Evolutionary conservation across 2,888 invertebrate species (phyloP), one percentile per base, ranked within the genome.

Genomic region (Aromia moschata): DNA sequence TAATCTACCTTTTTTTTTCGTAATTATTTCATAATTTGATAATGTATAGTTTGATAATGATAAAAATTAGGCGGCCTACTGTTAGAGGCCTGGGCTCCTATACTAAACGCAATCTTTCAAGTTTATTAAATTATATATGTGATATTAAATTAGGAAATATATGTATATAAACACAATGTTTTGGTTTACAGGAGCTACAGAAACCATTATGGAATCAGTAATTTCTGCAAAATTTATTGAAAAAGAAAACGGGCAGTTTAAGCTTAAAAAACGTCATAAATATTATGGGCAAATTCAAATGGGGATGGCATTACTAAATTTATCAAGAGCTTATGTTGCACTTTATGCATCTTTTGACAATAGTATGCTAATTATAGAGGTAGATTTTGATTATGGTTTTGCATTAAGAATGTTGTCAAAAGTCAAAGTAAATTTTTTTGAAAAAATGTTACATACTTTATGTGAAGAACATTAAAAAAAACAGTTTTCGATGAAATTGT

Each of bases 261-360:
- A 47, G 37, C 37, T 57, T 12, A 52, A 52, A 52, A 36, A 52
- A 20, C 33, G n/a, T 11, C 38, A 30, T n/a, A n/a, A n/a, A n/a
- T n/a, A n/a, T n/a, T n/a, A n/a, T n/a, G n/a, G n/a, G n/a, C 52
- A 57, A 52, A 33, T 57, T 53, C 47, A 53, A 45, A 25, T 58
- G 33, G 58, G 51, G 17, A 51, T 51, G 51, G 31, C 41, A 18
- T 14, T 58, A 18, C 52, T 58, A 40, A 53, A 58, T 52, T 45
- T 53, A 9, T 9, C 25, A 5, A 25, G 9, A 25, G 9, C 25
- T 5, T 25, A 25, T 25, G 4, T 25, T 25, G 9, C 9, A 5
- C 9, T 25, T 4, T 25, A 25, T 25, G 25, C 25, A 25, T 25
- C 25, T 9, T 25, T 5, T 25, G 25, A 25, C 9, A 9, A 25